Percentiles rank a stretch among this genome's conserved stretches.
phyloP scores from a whole-genome alignment of 2,797 vertebrate genomes.

The Phrynocephalus guinanensis region DNA sequence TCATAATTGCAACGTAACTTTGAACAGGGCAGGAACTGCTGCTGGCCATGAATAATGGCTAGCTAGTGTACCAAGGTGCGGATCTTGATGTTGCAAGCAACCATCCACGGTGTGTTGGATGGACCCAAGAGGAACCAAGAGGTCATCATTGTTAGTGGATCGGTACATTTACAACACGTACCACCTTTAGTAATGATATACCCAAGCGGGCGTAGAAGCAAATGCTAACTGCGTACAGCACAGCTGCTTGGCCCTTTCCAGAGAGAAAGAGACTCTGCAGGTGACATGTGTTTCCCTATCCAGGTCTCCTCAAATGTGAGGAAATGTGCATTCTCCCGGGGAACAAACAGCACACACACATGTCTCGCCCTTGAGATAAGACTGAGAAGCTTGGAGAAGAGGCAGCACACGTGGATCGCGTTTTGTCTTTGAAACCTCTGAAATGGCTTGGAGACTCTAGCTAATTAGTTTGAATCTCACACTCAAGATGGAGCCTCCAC shows the following conservation, averaged over 20 bases:
- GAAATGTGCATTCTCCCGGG: too few relatives aligned
- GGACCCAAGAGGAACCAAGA: not conserved
- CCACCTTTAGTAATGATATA: not conserved
- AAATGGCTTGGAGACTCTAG: not conserved
- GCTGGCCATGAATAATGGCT: not conserved
- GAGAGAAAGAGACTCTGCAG: not conserved
- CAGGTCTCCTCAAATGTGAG: not conserved
- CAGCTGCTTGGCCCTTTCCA: not conserved
- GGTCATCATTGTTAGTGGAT: not conserved
- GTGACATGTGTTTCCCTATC: not conserved
- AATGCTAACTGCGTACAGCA: not conserved
- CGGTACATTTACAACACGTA: not conserved
- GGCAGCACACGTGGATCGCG: not conserved
- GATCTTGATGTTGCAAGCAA: not conserved
- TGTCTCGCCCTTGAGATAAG: not conserved
- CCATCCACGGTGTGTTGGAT: not conserved
- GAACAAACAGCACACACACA: not conserved
- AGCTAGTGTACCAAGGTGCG: not conserved
- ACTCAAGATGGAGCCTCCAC: not conserved
- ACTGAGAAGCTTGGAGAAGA: not conserved
- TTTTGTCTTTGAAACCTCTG: not conserved
- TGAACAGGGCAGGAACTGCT: not conserved
- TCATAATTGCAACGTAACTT: not conserved
- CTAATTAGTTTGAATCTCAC: not conserved
- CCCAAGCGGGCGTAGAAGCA: not conserved